phyloP scores from a whole-genome alignment of 1,140 invertebrate genomes.

The Himalopsyche phryganea region DNA sequence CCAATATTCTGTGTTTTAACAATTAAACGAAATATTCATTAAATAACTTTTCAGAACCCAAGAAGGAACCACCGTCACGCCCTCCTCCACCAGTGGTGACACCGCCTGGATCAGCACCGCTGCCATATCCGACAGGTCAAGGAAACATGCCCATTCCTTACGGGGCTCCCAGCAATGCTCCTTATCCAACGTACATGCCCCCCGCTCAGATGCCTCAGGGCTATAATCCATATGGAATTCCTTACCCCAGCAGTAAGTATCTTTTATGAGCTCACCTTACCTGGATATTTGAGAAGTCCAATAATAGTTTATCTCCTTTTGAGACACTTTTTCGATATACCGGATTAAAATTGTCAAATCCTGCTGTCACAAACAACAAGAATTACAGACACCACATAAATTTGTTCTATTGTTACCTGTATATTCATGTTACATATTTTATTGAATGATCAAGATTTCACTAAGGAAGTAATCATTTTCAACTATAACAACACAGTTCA shows the following conservation, averaged over 20 bases:
- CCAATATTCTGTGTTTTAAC: too few relatives aligned
- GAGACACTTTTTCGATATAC: too few relatives aligned
- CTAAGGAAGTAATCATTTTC: too few relatives aligned
- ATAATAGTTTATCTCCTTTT: conserved; percentile 14
- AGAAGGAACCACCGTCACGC: conserved; percentile 43
- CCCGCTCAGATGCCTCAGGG: conserved; percentile 72
- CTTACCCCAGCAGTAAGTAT: conserved; percentile 61
- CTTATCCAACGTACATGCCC: conserved; percentile 68
- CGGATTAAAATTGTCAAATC: too few relatives aligned
- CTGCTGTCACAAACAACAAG: too few relatives aligned
- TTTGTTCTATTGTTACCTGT: too few relatives aligned
- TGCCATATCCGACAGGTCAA: conserved; percentile 66
- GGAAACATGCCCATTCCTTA: conserved; percentile 76
- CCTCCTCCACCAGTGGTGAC: conserved; percentile 42
- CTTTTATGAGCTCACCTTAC: too few relatives aligned
- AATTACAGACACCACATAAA: too few relatives aligned
- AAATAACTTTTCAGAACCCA: conserved; percentile 36
- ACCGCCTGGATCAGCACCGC: conserved; percentile 31
- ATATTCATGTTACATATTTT: too few relatives aligned
- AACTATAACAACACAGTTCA: too few relatives aligned
- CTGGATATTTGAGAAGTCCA: conserved; percentile 1
- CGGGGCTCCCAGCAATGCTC: conserved; percentile 55
- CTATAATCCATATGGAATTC: conserved; percentile 83
- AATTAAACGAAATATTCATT: too few relatives aligned
- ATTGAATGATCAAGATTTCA: too few relatives aligned